These are phyloP conservation scores for Drosophila ironensis DNA, from an alignment of 1,140 invertebrate genomes.

Conservation along the genomic window DNA sequence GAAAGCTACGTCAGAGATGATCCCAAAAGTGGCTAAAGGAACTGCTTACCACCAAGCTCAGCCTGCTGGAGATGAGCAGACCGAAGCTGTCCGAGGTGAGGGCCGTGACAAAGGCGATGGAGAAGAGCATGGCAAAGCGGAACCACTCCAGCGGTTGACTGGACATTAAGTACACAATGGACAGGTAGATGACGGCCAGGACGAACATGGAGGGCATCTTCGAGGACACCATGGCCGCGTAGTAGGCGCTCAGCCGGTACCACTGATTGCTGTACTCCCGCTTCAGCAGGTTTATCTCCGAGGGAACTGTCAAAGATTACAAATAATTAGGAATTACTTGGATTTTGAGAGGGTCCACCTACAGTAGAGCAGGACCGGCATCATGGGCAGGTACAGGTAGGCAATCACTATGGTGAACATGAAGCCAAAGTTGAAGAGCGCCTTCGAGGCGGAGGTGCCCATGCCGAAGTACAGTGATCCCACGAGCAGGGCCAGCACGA, in stretches of 20 bases:
- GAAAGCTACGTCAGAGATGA: neutral
- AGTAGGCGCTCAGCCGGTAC: conserved; percentile 95
- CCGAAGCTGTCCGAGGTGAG: conserved; percentile 90
- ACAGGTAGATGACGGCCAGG: conserved; percentile 89
- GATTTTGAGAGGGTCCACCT: conserved; percentile 75
- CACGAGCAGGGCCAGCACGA: conserved; percentile 88
- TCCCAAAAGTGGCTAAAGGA: neutral
- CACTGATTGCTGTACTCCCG: conserved; percentile 97
- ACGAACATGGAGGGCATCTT: conserved; percentile 88
- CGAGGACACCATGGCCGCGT: conserved; percentile 91
- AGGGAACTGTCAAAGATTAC: conserved; percentile 88
- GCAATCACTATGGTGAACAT: conserved; percentile 90
- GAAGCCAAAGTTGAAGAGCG: conserved; percentile 91
- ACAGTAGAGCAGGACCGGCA: conserved; percentile 90
- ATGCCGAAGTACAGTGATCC: conserved; percentile 87
- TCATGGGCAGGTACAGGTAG: conserved; percentile 90
- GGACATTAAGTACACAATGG: conserved; percentile 92
- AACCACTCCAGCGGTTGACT: conserved; percentile 91
- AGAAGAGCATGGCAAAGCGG: conserved; percentile 88
- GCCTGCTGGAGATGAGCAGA: conserved; percentile 86
- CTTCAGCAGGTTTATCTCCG: conserved; percentile 92
- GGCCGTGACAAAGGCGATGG: conserved; percentile 86
- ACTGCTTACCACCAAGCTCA: conserved; percentile 87
- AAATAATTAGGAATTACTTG: neutral
- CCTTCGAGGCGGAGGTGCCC: conserved; percentile 90